Percentiles rank a stretch among this genome's conserved stretches.
Evolutionary conservation across 2,113 vertebrate species (phyloP).

Genomic region (Falcunculus frontatus): DNA sequence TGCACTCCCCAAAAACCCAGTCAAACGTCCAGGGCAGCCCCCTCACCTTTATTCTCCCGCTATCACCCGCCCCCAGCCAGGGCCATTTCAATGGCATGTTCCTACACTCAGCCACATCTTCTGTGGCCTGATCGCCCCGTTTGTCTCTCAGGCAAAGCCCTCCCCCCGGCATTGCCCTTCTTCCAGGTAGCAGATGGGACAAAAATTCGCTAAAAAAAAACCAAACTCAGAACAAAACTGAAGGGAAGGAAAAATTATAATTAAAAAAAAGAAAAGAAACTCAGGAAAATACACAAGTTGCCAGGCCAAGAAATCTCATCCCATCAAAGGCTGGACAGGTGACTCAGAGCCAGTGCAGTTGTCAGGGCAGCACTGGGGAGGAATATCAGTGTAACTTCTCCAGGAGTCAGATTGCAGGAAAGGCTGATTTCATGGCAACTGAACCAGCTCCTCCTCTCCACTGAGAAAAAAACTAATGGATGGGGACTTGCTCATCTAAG

Average conservation of each 20-base stretch:
- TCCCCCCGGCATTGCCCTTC: neutral
- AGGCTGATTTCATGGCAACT: conserved; percentile 30
- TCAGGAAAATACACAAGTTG: neutral
- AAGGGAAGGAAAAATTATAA: neutral
- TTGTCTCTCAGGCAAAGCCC: neutral
- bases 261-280: neutral
- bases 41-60: neutral
- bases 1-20: no score
- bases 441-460: neutral
- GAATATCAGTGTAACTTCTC: neutral
- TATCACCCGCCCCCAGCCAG: neutral
- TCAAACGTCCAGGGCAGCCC: no score
- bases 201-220: neutral
- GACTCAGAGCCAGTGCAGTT: neutral
- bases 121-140: neutral
- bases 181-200: neutral
- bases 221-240: neutral
- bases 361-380: neutral
- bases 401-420: conserved; percentile 8
- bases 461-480: neutral
- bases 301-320: neutral
- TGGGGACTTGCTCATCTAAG: neutral
- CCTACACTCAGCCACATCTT: neutral
- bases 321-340: neutral
- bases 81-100: neutral